Percentiles rank a stretch among this genome's conserved stretches.
These are phyloP conservation scores for Dermolepida albohirtum DNA, from an alignment of 2,888 invertebrate genomes.

Conservation along the genomic window DNA sequence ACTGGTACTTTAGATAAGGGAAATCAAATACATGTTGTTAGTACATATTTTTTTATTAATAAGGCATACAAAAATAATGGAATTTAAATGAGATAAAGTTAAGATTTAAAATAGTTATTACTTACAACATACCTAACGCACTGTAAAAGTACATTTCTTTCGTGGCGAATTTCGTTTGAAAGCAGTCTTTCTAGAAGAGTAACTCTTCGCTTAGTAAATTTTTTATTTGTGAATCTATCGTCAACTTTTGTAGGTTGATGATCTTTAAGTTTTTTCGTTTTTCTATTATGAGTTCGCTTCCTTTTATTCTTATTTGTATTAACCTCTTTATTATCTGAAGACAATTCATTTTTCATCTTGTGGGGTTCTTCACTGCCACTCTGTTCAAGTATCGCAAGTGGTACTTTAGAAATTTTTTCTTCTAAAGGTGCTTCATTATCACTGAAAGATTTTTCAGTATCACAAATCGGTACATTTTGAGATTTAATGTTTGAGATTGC, in stretches of 20 bases:
- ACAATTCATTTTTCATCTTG: conserved; percentile 34
- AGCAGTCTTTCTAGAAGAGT: conserved; percentile 80
- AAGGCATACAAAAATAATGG: background rate
- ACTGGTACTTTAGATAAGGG: background rate
- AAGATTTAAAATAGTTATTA: conserved; percentile 78
- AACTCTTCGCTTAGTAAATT: conserved; percentile 61
- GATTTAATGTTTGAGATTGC: conserved; percentile 16
- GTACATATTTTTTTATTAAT: conserved; percentile 6
- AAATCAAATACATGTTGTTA: background rate
- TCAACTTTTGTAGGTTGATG: conserved; percentile 21
- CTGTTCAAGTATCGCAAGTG: conserved; percentile 49
- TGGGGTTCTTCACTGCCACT: conserved; percentile 14
- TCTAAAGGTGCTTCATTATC: conserved; percentile 69
- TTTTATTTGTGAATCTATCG: conserved; percentile 50
- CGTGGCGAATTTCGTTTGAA: conserved; percentile 82
- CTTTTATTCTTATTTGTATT: conserved; percentile 38
- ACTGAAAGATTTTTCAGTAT: conserved; percentile 41
- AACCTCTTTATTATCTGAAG: no score
- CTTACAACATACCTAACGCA: conserved; percentile 84
- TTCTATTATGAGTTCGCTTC: conserved; percentile 52
- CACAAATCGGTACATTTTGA: conserved; percentile 1
- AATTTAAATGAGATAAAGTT: conserved; percentile 3
- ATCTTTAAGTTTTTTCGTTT: conserved; percentile 21
- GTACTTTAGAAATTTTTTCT: conserved; percentile 61
- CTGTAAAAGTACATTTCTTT: conserved; percentile 88